These are phyloP conservation scores for Carduelis carduelis DNA, from an alignment of 2,797 vertebrate genomes.

Conservation along the genomic window DNA sequence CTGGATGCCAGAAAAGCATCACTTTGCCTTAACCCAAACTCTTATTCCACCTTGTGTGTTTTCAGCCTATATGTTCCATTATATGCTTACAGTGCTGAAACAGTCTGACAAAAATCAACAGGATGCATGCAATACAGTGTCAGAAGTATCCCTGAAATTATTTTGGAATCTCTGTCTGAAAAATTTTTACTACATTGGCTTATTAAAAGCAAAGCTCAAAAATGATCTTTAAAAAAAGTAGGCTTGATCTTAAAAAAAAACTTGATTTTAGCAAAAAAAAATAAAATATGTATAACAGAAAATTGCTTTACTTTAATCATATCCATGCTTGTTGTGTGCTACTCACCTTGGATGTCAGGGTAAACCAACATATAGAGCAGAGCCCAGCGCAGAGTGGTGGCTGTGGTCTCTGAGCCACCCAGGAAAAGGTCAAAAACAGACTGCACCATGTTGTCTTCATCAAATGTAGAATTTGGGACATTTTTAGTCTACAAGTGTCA, in stretches of 20 bases:
- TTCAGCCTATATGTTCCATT: neutral
- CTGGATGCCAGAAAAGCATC: neutral
- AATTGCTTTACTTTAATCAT: neutral
- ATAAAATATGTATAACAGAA: neutral
- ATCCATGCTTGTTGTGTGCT: accelerated
- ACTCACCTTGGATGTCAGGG: conserved; percentile 40
- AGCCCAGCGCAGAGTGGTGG: conserved; percentile 52
- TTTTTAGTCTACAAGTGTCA: neutral
- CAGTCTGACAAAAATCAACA: neutral
- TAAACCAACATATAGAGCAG: conserved; percentile 48
- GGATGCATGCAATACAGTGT: neutral
- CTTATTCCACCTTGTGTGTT: neutral
- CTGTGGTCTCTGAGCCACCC: conserved; percentile 37
- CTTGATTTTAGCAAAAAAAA: neutral
- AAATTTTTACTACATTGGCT: neutral
- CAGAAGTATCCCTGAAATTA: neutral
- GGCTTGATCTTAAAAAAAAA: neutral
- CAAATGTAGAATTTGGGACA: conserved; percentile 18
- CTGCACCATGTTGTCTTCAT: conserved; percentile 59
- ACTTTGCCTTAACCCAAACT: neutral
- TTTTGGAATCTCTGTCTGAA: neutral
- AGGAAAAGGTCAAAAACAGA: conserved; percentile 52
- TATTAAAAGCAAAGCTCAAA: neutral
- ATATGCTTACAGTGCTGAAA: neutral
- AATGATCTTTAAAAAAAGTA: neutral